These are phyloP conservation scores for Scortum barcoo DNA, from an alignment of 2,113 vertebrate genomes.

Conservation along the genomic window DNA sequence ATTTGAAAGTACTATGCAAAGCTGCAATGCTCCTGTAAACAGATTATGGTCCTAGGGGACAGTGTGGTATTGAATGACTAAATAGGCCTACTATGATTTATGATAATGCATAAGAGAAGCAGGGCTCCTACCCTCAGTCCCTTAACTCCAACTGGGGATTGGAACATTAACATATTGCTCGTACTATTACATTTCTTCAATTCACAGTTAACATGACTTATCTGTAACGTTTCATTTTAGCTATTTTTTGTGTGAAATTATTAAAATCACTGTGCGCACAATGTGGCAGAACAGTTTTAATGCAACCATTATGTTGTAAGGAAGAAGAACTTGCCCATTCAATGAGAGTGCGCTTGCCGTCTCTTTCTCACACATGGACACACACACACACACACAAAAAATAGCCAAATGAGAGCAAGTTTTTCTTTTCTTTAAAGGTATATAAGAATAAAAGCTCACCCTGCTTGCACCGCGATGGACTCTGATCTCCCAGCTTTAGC, in stretches of 20 bases:
- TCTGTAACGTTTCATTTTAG: slow-evolving; percentile 40
- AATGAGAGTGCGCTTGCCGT: neutral
- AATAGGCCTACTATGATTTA: slow-evolving; percentile 87
- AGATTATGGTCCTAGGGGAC: slow-evolving; percentile 83
- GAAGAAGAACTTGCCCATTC: slow-evolving; percentile 19
- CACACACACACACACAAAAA: slow-evolving; percentile 25
- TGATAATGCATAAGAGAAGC: slow-evolving; percentile 84
- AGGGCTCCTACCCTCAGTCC: slow-evolving; percentile 67
- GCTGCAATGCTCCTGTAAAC: slow-evolving; percentile 83
- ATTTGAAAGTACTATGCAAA: slow-evolving; percentile 85
- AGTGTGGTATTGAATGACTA: slow-evolving; percentile 84
- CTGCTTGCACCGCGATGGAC: slow-evolving; percentile 46
- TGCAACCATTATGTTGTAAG: slow-evolving; percentile 22
- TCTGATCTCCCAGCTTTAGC: slow-evolving; percentile 75
- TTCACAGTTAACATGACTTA: slow-evolving; percentile 48
- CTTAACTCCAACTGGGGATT: slow-evolving; percentile 71
- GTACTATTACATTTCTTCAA: slow-evolving; percentile 56
- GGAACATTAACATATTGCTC: slow-evolving; percentile 67
- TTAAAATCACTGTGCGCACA: slow-evolving; percentile 24
- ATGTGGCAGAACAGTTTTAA: neutral
- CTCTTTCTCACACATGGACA: slow-evolving; percentile 19
- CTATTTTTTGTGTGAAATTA: slow-evolving; percentile 27
- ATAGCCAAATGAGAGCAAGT: slow-evolving; percentile 37
- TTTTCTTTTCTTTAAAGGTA: slow-evolving; percentile 64
- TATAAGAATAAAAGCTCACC: slow-evolving; percentile 52